phyloP scores from a whole-genome alignment of 2,113 vertebrate species.

The Mustela lutreola region DNA sequence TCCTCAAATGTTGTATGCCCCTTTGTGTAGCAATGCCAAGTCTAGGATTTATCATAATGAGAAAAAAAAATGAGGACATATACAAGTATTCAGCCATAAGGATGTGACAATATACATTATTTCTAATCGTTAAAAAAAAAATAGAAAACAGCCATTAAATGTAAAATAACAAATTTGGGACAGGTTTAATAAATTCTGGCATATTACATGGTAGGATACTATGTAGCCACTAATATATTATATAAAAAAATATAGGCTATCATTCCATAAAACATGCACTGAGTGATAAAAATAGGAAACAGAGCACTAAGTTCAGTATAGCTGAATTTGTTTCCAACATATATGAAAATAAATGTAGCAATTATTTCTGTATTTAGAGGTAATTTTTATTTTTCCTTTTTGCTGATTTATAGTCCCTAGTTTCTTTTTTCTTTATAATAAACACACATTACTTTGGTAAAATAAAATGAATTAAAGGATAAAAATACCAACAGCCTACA shows the following conservation, averaged over 20 bases:
- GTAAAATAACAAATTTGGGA: not conserved
- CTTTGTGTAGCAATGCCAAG: not conserved
- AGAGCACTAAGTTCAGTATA: not conserved
- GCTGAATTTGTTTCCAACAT: slow-evolving; percentile 1
- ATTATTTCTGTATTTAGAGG: not conserved
- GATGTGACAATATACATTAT: not conserved
- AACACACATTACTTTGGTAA: not conserved
- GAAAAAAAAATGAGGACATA: not conserved
- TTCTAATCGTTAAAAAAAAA: slow-evolving; percentile 46
- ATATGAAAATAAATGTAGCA: slow-evolving; percentile 12
- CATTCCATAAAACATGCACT: not conserved
- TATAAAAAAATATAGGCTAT: not conserved
- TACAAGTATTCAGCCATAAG: not conserved
- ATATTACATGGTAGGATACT: not conserved
- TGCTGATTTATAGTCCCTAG: slow-evolving; percentile 32
- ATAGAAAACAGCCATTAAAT: not conserved
- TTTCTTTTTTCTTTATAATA: slow-evolving; percentile 51
- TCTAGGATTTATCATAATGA: not conserved
- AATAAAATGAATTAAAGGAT: not conserved
- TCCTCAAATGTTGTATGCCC: not conserved
- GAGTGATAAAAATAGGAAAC: slow-evolving; percentile 39
- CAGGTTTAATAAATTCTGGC: not conserved
- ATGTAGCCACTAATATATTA: not conserved
- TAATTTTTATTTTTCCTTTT: slow-evolving; percentile 40
- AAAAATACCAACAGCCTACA: not conserved